Conservation (phyloP, 1,140 invertebrate genomes). For the Aleiodes sp. region DNA sequence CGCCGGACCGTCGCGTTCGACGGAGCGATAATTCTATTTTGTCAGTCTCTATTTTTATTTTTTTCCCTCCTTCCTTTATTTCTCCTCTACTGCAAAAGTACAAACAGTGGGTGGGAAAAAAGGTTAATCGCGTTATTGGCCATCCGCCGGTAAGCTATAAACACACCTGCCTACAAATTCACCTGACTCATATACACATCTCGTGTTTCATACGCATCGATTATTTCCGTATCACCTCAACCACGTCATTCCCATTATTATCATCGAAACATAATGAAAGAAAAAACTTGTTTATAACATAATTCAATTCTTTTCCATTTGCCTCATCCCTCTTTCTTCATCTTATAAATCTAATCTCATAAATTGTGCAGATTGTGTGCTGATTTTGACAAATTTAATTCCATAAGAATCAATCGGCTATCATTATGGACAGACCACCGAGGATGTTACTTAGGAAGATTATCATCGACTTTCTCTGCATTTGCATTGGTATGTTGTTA, state of each 20-base stretch:
- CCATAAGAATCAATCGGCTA: neutral
- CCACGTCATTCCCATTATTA: neutral
- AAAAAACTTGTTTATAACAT: neutral
- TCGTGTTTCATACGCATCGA: neutral
- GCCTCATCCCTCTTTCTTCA: neutral
- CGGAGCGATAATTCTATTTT: no score
- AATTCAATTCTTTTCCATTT: neutral
- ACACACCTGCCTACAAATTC: neutral
- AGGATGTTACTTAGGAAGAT: slow-evolving; percentile 49
- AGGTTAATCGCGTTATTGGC: neutral
- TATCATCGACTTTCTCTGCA: slow-evolving; percentile 50
- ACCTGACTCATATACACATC: neutral
- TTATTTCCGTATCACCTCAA: slow-evolving; percentile 6
- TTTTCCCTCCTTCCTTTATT: no score
- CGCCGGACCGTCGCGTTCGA: neutral
- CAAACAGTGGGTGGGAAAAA: neutral
- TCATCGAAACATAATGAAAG: neutral
- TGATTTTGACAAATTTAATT: neutral
- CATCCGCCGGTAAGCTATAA: neutral
- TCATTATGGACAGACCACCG: slow-evolving; percentile 51
- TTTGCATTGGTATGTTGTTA: slow-evolving; percentile 46
- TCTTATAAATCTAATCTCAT: neutral
- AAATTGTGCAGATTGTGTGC: slow-evolving; percentile 19
- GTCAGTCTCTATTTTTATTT: no score
- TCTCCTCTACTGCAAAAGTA: no score